A percentile compares a stretch with the other conserved stretches of the same genome.
These are phyloP conservation scores for Chrysochloris asiatica DNA, from an alignment of 2,113 vertebrate species.

Conservation along the genomic window DNA sequence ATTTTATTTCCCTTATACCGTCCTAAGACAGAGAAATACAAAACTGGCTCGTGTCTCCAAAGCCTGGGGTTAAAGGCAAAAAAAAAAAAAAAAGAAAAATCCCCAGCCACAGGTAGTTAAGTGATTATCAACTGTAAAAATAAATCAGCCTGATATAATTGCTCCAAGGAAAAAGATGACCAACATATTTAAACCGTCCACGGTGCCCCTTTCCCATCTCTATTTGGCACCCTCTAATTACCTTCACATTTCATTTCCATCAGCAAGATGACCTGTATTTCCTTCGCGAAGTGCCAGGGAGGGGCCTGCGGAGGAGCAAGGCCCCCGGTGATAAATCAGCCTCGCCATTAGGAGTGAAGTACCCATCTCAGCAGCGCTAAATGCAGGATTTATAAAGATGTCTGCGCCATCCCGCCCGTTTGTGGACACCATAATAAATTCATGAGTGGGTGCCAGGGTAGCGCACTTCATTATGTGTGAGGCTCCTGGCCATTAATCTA, in stretches of 20 bases:
- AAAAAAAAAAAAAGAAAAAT: conserved; percentile 71
- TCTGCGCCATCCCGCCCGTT: conserved; percentile 92
- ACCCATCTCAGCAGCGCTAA: conserved; percentile 88
- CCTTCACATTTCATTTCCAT: conserved; percentile 95
- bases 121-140: conserved; percentile 88
- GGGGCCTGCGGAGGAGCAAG: conserved; percentile 85
- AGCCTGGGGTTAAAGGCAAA: conserved; percentile 83
- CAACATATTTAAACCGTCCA: conserved; percentile 89
- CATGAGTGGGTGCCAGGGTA: conserved; percentile 95
- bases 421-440: conserved; percentile 98
- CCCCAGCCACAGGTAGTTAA: conserved; percentile 89
- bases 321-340: conserved; percentile 91
- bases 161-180: conserved; percentile 86
- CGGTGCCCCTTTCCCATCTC: conserved; percentile 87
- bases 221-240: conserved; percentile 94
- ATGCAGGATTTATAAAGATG: conserved; percentile 97
- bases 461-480: conserved; percentile 96
- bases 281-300: conserved; percentile 86
- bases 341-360: conserved; percentile 89
- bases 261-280: conserved; percentile 93
- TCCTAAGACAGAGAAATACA: conserved; percentile 77
- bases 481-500: conserved; percentile 97
- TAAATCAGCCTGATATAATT: conserved; percentile 91
- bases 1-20: conserved; percentile 83
- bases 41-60: conserved; percentile 81